Evolutionary conservation across 2,113 vertebrate genomes (phyloP).

Genomic region (Lagopus muta): DNA sequence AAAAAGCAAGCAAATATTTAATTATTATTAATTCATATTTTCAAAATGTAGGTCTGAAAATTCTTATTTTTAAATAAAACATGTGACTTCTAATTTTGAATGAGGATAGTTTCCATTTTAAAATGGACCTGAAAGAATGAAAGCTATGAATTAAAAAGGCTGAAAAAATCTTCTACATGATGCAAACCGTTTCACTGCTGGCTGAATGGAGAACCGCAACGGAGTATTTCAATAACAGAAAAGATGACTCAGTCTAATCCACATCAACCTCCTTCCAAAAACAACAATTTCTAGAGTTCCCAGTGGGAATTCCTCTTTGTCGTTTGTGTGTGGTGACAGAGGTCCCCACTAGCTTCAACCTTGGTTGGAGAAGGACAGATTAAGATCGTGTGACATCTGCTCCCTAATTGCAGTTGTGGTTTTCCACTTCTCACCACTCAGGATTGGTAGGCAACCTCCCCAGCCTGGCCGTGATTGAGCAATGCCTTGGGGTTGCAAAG

Average conservation of each 20-base stretch:
- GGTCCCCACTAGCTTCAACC: not conserved
- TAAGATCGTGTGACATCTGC: rapidly evolving
- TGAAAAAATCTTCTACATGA: not conserved
- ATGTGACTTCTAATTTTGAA: not conserved
- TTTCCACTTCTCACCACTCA: not conserved
- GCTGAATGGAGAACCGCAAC: not conserved
- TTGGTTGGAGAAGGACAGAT: not conserved
- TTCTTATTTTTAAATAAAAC: not conserved
- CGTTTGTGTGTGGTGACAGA: not conserved
- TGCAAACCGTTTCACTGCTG: not conserved
- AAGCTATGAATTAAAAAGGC: not conserved
- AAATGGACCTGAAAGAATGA: not conserved
- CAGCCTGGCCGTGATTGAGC: not conserved
- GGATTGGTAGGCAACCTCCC: not conserved
- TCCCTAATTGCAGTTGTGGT: not conserved
- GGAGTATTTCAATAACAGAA: not conserved
- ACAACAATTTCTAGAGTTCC: not conserved
- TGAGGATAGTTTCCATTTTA: not conserved
- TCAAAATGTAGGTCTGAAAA: not conserved
- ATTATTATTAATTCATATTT: not conserved
- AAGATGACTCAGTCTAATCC: not conserved
- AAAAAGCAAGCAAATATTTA: not conserved
- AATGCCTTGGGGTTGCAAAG: not conserved
- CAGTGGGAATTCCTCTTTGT: not conserved
- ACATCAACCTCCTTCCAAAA: not conserved